Evolutionary conservation across 2,797 vertebrate genomes (phyloP).

Genomic region (Carapus acus): DNA sequence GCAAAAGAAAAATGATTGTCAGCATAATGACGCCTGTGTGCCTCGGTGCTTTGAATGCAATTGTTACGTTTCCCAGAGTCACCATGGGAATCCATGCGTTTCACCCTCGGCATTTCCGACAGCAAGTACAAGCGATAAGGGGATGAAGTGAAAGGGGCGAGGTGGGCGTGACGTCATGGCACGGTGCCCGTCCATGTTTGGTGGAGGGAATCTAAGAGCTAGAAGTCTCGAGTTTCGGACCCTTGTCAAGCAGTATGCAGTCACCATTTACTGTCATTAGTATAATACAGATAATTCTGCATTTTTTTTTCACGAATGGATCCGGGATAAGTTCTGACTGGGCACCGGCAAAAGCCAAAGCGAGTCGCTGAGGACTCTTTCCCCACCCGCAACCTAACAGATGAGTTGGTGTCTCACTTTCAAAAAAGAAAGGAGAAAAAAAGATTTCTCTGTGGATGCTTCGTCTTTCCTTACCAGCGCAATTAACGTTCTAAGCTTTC

Average conservation of each 20-base stretch:
- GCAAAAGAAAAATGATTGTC: no score
- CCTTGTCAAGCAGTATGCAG: rapidly evolving
- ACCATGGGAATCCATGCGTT: not conserved
- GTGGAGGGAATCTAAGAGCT: slow-evolving; percentile 34
- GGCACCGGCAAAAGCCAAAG: slow-evolving; percentile 2
- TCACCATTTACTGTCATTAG: not conserved
- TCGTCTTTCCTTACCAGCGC: not conserved
- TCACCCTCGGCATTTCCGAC: not conserved
- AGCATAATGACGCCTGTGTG: no score
- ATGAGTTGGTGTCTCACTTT: not conserved
- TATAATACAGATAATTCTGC: not conserved
- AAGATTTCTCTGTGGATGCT: not conserved
- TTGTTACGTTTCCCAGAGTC: no score
- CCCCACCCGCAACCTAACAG: not conserved
- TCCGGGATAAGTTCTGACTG: not conserved
- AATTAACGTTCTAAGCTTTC: not conserved
- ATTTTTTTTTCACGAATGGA: not conserved
- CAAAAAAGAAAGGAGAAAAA: no score
- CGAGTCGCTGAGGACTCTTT: slow-evolving; percentile 1
- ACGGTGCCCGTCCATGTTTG: slow-evolving; percentile 61
- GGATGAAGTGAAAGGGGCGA: not conserved
- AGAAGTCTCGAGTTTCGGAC: not conserved
- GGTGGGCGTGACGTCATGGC: slow-evolving; percentile 66
- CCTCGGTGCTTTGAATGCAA: no score
- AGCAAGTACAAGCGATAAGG: slow-evolving; percentile 24